Base-by-base conservation (phyloP, 2,888 invertebrate species). In the Leucophenga maculata region DNA sequence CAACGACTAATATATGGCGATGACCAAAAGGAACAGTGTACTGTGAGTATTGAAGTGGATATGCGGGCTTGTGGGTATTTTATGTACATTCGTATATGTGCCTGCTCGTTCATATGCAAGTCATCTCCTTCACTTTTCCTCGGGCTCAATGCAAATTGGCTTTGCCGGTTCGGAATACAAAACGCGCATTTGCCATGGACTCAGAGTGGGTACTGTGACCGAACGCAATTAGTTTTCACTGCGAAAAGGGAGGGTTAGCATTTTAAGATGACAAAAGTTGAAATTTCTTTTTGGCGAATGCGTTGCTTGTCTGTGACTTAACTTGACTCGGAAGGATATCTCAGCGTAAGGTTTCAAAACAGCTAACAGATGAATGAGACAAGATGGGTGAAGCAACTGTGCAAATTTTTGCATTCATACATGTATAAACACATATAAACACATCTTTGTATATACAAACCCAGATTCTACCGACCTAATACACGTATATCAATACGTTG, bases 1-100 rank as follows among this genome's bases (percentile, higher is more conserved):
- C 55, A 55, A 55, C 55, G 22, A 55, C 55, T 55, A 55, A 55
- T 55, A 46, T 13, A 55, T 55, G 55, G 13, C 55, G 55, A 55
- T 22, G 55, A 55, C 55, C 55, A 55, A 55, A 46, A 55, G 55
- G 55, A 55, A 18, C 20, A 18, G 55, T 20, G 55, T 55, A 13
- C 22, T 50, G 50, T 14, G 14, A 26, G 26, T 3, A 3, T 26
- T 26, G 26, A 26, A 26, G 26, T 26, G 26, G 26, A 26, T 26
- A 4, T 26, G 26, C 26, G 26, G 26, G 26, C 26, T 26, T 26
- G 26, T 26, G 26, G 26, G 4, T 4, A 26, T 26, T 3, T 26
- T 3, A 26, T 26, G 46, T 46, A 13, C 2, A 14, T 46, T 46
- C 46, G 6, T 46, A 46, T 46, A 6, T 46, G 26, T 26, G 26